Evolutionary conservation across 2,113 vertebrate species (phyloP), one percentile per base, ranked within the genome.

Genomic region (Tangachromis dhanisi): DNA sequence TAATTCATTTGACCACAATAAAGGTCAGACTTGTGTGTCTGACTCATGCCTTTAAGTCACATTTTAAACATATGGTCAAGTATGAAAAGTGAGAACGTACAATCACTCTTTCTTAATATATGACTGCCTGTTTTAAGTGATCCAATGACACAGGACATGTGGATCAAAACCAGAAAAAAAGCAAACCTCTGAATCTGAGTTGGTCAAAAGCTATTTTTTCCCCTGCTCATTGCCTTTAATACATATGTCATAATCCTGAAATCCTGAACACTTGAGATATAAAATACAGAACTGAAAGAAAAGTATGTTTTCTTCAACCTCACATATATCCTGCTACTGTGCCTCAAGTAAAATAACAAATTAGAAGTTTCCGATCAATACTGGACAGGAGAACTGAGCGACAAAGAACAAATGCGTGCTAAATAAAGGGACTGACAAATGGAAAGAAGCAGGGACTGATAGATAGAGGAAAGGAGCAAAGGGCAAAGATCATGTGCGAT

Each of bases 311-410:
- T 78, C 6, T 49, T 78, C 5, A 51, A 19, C 26, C 16, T 78
- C 17, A 49, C 24, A 78, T 78, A 12, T 47, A 51, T 31, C 26
- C 45, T 78, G 26, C 42, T 49, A 31, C 45, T 78, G 26, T 51
- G 86, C 83, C 40, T 82, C 16, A 24, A 78, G 49, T 31, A 91
- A 91, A 92, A 90, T 80, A 85, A 78, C 73, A 57, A 88, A 86
- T 91, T 14, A 76, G 78, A 81, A 45, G 19, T 35, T 89, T 83
- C 66, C 86, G 12, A 90, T 89, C 66, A 87, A 92, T 88, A 86
- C 84, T 90, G 81, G 59, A 92, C 88, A 87, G 59, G 61, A 90
- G 76, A 81, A 86, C 81, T 83, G 31, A 89, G 26, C 26, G 11
- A 83, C 76, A 80, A 90, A 82, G 80, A 86, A 38, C 4, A 38